Evolutionary conservation across 2,888 invertebrate genomes (phyloP).

Genomic region (Ophraella communa): DNA sequence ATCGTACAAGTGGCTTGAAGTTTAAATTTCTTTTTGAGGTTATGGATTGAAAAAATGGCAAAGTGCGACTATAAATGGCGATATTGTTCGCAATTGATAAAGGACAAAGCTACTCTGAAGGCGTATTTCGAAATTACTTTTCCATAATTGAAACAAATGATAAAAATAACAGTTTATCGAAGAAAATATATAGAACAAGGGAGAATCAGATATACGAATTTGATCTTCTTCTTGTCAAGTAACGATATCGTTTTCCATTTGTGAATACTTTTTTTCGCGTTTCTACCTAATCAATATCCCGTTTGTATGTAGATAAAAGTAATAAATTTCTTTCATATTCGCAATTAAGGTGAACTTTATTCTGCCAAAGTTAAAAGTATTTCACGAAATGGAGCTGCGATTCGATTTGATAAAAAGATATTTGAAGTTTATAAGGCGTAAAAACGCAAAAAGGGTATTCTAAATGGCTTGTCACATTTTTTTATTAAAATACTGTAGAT

Average conservation of each 20-base stretch:
- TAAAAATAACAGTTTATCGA: constrained; percentile 39
- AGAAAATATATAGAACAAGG: constrained; percentile 39
- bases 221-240: constrained; percentile 39
- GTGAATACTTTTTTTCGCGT: constrained; percentile 43
- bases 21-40: too few species aligned
- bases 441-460: not conserved
- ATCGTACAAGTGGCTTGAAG: too few species aligned
- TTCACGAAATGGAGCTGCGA: not conserved
- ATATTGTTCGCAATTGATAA: too few species aligned
- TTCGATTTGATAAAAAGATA: not conserved
- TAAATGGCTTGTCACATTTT: not conserved
- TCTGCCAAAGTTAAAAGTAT: not conserved
- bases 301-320: constrained; percentile 42
- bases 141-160: constrained; percentile 42
- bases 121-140: constrained; percentile 21
- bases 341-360: constrained; percentile 33
- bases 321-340: constrained; percentile 36
- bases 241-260: constrained; percentile 48
- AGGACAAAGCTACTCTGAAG: too few species aligned
- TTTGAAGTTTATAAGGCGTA: constrained; percentile 1
- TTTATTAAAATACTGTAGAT: not conserved
- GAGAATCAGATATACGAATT: constrained; percentile 47
- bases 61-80: too few species aligned
- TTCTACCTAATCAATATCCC: constrained; percentile 48
- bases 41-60: too few species aligned